A percentile compares a stretch with the other conserved stretches of the same genome.
phyloP scores from a whole-genome alignment of 2,113 vertebrate species.

The Maccullochella peelii region DNA sequence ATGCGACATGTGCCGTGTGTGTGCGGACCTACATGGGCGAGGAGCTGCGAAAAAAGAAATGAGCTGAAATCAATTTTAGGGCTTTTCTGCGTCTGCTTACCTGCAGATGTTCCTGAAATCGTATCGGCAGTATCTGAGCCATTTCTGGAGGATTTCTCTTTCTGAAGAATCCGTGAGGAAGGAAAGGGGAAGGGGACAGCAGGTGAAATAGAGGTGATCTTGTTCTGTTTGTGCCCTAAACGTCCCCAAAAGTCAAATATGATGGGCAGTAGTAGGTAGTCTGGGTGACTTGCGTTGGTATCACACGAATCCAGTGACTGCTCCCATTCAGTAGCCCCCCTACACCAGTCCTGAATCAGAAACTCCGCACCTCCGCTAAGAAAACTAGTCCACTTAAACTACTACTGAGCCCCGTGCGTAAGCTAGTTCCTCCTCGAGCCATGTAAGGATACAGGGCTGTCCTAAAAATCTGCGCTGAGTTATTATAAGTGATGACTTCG shows the following conservation, averaged over 20 bases:
- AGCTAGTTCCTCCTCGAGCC: neutral
- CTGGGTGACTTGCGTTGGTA: slow-evolving; percentile 62
- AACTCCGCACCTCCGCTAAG: slow-evolving; percentile 79
- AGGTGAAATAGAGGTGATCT: slow-evolving; percentile 63
- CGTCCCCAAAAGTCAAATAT: slow-evolving; percentile 64
- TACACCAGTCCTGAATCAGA: slow-evolving; percentile 59
- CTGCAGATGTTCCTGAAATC: slow-evolving; percentile 89
- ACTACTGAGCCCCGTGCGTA: slow-evolving; percentile 6
- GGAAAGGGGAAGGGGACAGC: slow-evolving; percentile 76
- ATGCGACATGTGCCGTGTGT: slow-evolving; percentile 71
- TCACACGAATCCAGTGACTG: slow-evolving; percentile 71
- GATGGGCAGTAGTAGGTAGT: slow-evolving; percentile 41
- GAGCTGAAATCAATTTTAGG: neutral
- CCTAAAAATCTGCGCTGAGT: neutral
- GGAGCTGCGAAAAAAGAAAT: slow-evolving; percentile 33
- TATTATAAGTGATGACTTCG: neutral
- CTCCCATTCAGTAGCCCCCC: slow-evolving; percentile 78
- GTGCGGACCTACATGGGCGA: slow-evolving; percentile 34
- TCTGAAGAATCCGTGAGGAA: slow-evolving; percentile 60
- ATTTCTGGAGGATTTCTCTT: slow-evolving; percentile 73
- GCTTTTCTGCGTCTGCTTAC: slow-evolving; percentile 71
- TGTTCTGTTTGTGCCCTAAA: slow-evolving; percentile 50
- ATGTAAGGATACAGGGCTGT: slow-evolving; percentile 4
- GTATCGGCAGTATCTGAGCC: slow-evolving; percentile 86
- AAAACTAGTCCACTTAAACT: slow-evolving; percentile 79